phyloP scores from a whole-genome alignment of 2,797 vertebrate genomes.

The Rachycentron canadum region DNA sequence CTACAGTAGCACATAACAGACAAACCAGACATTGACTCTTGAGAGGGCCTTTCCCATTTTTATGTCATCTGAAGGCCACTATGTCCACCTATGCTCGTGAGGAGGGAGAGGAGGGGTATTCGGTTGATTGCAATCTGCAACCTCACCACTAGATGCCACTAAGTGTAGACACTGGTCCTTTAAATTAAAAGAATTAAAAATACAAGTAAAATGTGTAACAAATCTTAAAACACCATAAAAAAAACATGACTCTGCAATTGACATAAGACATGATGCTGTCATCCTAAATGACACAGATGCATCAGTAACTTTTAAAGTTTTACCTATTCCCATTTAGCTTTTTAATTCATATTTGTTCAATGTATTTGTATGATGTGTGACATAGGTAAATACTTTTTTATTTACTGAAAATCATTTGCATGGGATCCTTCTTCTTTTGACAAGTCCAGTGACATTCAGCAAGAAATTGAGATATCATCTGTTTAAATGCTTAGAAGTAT shows the following conservation, averaged over 20 bases:
- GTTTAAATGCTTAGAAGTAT: conserved; percentile 9
- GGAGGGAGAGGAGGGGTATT: no score
- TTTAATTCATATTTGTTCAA: neutral
- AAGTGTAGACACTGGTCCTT: neutral
- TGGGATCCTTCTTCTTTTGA: no score
- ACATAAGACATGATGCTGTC: neutral
- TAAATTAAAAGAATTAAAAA: neutral
- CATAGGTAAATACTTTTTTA: neutral
- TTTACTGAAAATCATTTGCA: neutral
- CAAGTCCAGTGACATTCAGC: neutral
- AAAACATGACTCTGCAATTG: neutral
- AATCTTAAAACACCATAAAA: neutral
- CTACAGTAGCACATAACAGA: no score
- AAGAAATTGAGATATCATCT: neutral
- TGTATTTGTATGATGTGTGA: neutral
- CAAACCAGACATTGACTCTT: no score
- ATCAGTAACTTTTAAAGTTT: neutral
- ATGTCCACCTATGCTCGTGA: no score
- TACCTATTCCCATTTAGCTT: neutral
- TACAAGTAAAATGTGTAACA: no score
- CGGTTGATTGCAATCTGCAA: no score
- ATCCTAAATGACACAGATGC: neutral
- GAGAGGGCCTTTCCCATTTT: no score
- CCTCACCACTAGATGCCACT: no score
- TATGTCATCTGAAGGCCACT: no score